A percentile compares a stretch with the other conserved stretches of the same genome.
phyloP scores from a whole-genome alignment of 2,113 vertebrate genomes.

The Lampris megalopsis region DNA sequence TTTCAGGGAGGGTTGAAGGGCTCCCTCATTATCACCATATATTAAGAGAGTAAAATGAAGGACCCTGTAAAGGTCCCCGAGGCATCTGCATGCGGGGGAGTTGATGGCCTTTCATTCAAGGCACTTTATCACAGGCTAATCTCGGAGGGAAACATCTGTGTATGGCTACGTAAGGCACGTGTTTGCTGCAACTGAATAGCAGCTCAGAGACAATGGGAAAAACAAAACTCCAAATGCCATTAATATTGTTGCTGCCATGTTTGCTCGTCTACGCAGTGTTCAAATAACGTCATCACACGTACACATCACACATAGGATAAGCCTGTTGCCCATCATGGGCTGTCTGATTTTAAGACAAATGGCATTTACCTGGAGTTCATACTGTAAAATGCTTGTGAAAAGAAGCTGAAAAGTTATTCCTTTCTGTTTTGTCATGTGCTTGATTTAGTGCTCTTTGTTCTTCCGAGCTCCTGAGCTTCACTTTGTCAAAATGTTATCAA shows the following conservation, averaged over 20 bases:
- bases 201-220: conserved; percentile 51
- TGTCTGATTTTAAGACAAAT: conserved; percentile 7
- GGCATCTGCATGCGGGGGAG: conserved; percentile 51
- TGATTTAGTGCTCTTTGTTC: conserved; percentile 5
- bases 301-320: background rate
- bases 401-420: background rate
- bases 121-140: conserved; percentile 66
- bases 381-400: background rate
- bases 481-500: conserved; percentile 80
- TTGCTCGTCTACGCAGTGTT: conserved; percentile 67
- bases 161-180: conserved; percentile 55
- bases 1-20: conserved; percentile 46
- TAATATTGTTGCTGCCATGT: conserved; percentile 62
- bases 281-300: conserved; percentile 66
- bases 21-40: conserved; percentile 66
- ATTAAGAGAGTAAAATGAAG: conserved; percentile 58
- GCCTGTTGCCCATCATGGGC: conserved; percentile 9
- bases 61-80: conserved; percentile 56
- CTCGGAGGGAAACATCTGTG: conserved; percentile 75
- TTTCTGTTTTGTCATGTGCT: background rate
- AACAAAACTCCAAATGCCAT: conserved; percentile 47
- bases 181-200: conserved; percentile 47
- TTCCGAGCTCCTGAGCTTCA: conserved; percentile 52
- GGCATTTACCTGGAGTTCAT: conserved; percentile 2
- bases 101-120: conserved; percentile 54